Evolutionary conservation across 2,113 vertebrate species (phyloP).

Genomic region (Gnathonemus echidnorhynchus): DNA sequence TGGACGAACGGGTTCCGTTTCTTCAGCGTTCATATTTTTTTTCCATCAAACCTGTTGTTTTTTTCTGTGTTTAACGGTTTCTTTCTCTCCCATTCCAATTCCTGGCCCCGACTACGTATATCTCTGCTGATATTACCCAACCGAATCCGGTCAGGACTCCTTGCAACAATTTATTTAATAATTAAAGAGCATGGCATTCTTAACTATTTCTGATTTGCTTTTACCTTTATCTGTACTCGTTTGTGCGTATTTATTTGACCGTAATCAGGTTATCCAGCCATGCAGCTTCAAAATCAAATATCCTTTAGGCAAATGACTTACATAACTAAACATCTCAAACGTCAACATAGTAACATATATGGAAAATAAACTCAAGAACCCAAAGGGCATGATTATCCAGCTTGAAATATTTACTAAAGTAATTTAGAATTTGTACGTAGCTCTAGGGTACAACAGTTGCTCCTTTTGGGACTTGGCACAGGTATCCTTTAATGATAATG

Average conservation of each 20-base stretch:
- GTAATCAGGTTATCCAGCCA: constrained; percentile 1
- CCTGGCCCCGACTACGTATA: neutral
- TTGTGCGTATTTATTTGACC: neutral
- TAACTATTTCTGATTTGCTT: neutral
- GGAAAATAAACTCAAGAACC: constrained; percentile 3
- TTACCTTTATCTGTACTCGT: neutral
- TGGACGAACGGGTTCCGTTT: constrained; percentile 22
- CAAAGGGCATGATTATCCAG: neutral
- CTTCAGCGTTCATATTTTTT: constrained; percentile 20
- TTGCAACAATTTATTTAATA: neutral
- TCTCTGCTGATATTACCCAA: constrained; percentile 6
- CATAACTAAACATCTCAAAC: neutral
- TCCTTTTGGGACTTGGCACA: neutral
- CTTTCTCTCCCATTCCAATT: neutral
- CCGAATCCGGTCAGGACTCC: neutral
- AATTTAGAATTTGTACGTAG: neutral
- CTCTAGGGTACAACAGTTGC: constrained; percentile 1
- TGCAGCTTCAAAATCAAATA: constrained; percentile 5
- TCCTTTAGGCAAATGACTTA: constrained; percentile 3
- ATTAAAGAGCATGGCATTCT: neutral
- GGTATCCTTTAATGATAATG: neutral
- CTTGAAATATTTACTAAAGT: neutral
- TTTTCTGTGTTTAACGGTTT: constrained; percentile 13
- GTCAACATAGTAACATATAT: constrained; percentile 12
- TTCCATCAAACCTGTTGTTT: constrained; percentile 18